Evolutionary conservation across 2,113 vertebrate genomes (phyloP).

Genomic region (Bambusicola thoracicus): DNA sequence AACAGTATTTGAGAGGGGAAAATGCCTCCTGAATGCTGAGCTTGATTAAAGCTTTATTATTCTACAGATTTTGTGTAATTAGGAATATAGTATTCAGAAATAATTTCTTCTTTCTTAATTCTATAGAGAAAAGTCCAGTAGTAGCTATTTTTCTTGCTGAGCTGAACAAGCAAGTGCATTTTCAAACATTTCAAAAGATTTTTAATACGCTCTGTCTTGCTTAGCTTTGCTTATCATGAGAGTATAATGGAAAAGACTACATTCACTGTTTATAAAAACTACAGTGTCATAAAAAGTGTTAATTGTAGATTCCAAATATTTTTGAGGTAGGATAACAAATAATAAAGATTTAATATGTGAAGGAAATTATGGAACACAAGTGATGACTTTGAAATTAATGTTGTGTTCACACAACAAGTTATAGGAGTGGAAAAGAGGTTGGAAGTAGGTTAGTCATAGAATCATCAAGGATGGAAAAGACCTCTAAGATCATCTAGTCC

Average conservation of each 20-base stretch:
- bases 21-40: not conserved
- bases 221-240: not conserved
- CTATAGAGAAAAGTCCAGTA: not conserved
- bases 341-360: not conserved
- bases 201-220: not conserved
- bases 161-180: not conserved
- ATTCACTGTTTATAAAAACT: not conserved
- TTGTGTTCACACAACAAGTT: not conserved
- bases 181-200: not conserved
- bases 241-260: not conserved
- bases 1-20: not conserved
- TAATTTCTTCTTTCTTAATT: not conserved
- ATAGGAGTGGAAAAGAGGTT: not conserved
- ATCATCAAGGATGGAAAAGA: no score
- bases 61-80: not conserved
- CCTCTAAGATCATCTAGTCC: no score
- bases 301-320: constrained; percentile 9
- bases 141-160: not conserved
- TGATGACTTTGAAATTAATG: not conserved
- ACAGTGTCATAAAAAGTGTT: not conserved
- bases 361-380: not conserved
- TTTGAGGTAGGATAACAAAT: constrained; percentile 11
- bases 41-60: not conserved
- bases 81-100: not conserved
- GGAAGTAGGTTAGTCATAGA: not conserved